Evolutionary conservation across 1,140 invertebrate species (phyloP).

Genomic region (Brachionus paranguensis): DNA sequence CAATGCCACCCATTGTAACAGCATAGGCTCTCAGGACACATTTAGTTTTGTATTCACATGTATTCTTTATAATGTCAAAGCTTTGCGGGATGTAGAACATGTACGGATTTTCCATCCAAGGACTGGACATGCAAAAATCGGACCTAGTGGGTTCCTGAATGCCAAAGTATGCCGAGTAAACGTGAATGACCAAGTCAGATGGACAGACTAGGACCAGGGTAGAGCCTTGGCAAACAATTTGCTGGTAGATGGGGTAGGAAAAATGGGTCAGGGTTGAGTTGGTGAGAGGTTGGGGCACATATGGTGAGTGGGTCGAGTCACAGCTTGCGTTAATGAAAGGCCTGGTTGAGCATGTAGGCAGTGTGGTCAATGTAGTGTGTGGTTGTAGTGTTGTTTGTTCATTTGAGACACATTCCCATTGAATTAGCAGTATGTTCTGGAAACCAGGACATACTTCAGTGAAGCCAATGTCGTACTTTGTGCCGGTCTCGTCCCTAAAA

Average conservation of each 20-base stretch:
- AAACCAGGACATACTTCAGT: slow-evolving; percentile 12
- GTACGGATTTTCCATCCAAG: neutral
- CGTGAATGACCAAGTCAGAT: neutral
- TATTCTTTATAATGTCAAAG: neutral
- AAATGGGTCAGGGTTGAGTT: neutral
- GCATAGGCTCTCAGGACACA: neutral
- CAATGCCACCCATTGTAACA: neutral
- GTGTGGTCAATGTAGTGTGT: neutral
- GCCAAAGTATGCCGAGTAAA: slow-evolving; percentile 29
- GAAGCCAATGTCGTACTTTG: slow-evolving; percentile 11
- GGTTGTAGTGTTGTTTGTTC: neutral
- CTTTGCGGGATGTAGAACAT: neutral
- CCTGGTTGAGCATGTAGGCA: neutral
- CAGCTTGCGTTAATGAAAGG: neutral
- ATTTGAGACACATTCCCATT: slow-evolving; percentile 20
- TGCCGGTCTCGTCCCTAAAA: neutral
- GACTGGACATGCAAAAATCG: neutral
- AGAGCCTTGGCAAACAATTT: slow-evolving; percentile 24
- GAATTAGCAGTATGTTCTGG: slow-evolving; percentile 20
- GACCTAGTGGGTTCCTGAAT: neutral
- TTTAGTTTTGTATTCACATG: slow-evolving; percentile 4
- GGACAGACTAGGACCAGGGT: neutral
- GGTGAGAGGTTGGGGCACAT: neutral
- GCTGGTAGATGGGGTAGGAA: slow-evolving; percentile 12
- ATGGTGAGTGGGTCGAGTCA: neutral